Evolutionary conservation across 2,888 invertebrate genomes (phyloP).

Genomic region (Orgyia antiqua): DNA sequence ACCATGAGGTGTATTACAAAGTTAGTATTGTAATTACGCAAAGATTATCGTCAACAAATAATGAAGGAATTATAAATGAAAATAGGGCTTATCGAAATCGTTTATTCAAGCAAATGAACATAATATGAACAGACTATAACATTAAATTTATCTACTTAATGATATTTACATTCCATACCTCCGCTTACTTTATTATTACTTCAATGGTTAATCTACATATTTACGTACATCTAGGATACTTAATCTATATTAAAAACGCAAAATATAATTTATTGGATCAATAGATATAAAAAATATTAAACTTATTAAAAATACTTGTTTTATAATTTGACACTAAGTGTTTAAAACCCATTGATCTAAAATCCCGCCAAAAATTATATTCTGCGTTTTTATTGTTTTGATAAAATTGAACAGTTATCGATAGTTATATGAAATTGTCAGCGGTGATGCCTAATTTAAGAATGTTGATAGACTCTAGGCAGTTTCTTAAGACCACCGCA

Average conservation of each 20-base stretch:
- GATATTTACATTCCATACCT: conserved; percentile 76
- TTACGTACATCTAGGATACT: conserved; percentile 62
- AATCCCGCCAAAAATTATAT: conserved; percentile 43
- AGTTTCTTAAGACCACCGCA: no score
- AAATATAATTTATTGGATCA: conserved; percentile 42
- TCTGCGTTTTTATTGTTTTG: conserved; percentile 61
- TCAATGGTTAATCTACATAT: conserved; percentile 55
- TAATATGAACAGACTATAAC: conserved; percentile 78
- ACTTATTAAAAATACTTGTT: conserved; percentile 23
- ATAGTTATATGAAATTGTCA: conserved; percentile 48
- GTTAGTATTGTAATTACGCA: conserved; percentile 20
- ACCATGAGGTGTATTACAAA: conserved; percentile 17
- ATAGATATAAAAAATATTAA: conserved; percentile 31
- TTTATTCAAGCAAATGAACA: conserved; percentile 78
- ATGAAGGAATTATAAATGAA: conserved; percentile 48
- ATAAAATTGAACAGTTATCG: conserved; percentile 47
- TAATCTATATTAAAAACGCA: conserved; percentile 62
- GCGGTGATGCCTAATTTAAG: no score
- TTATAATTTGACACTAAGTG: no score
- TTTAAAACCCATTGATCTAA: conserved; percentile 18
- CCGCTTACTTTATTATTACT: conserved; percentile 57
- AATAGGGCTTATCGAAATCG: conserved; percentile 69
- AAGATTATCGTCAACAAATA: conserved; percentile 14
- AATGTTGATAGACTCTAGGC: no score
- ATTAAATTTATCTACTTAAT: conserved; percentile 78